These are phyloP conservation scores for Benthosema pterotum DNA, from an alignment of 2,797 vertebrate genomes.

Conservation along the genomic window DNA sequence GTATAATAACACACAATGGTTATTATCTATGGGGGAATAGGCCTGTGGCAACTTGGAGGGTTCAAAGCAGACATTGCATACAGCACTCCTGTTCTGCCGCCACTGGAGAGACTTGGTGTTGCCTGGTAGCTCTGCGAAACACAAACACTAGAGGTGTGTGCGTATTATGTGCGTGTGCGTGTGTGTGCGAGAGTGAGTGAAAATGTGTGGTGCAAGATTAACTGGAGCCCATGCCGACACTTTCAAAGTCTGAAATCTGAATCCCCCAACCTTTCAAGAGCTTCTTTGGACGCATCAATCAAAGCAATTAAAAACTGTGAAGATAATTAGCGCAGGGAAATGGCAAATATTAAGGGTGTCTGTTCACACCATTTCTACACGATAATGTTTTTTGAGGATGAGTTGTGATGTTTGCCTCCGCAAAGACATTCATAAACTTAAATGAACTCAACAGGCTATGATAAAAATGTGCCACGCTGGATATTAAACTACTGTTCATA, in stretches of 20 bases:
- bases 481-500: no score
- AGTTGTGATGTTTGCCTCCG: constrained; percentile 21
- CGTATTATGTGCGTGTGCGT: neutral
- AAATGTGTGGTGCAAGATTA: constrained; percentile 5
- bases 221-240: constrained; percentile 20
- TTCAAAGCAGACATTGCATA: no score
- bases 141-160: constrained; percentile 34
- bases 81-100: no score
- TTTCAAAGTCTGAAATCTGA: constrained; percentile 41
- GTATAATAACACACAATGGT: no score
- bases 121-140: constrained; percentile 56
- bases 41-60: no score
- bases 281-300: constrained; percentile 65
- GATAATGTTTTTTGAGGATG: constrained; percentile 39
- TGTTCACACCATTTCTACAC: constrained; percentile 38
- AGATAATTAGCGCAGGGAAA: constrained; percentile 63
- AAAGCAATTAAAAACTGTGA: constrained; percentile 61
- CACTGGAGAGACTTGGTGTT: constrained; percentile 14
- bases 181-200: constrained; percentile 16
- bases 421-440: constrained; percentile 13
- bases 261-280: constrained; percentile 49
- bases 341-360: constrained; percentile 56
- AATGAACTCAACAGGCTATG: constrained; percentile 24
- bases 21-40: no score
- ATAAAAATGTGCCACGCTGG: constrained; percentile 27